phyloP scores from a whole-genome alignment of 92 coral and sea anemone species.

The Bergia sp. region DNA sequence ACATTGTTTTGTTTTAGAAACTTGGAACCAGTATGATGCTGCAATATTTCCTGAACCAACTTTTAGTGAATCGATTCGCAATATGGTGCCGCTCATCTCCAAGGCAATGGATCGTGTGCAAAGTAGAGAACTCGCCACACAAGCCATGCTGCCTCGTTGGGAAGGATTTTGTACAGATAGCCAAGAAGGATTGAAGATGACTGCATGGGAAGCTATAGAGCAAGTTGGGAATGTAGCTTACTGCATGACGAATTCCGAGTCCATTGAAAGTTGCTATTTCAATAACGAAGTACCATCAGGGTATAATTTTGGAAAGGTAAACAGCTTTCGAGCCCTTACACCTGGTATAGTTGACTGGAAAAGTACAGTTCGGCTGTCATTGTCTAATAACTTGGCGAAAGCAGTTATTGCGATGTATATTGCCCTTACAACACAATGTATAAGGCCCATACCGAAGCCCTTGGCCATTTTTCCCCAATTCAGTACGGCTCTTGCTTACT shows the following conservation, averaged over 20 bases:
- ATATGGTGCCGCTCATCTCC: neutral
- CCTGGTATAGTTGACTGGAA: too few relatives aligned
- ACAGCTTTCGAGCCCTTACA: too few relatives aligned
- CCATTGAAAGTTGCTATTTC: neutral
- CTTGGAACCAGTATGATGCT: constrained; percentile 35
- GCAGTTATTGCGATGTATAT: too few relatives aligned
- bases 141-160: constrained; percentile 35
- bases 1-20: neutral
- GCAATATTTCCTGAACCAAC: constrained; percentile 34
- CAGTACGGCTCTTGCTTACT: too few relatives aligned
- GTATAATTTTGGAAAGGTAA: constrained; percentile 20
- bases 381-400: too few relatives aligned
- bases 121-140: constrained; percentile 24
- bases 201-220: constrained; percentile 15
- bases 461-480: too few relatives aligned
- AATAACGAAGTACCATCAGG: neutral
- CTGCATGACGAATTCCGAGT: constrained; percentile 18
- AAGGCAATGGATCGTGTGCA: constrained; percentile 16
- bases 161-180: constrained; percentile 26
- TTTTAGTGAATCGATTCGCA: neutral
- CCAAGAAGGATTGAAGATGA: constrained; percentile 17
- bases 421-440: too few relatives aligned
- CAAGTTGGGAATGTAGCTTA: neutral
- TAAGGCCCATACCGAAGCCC: too few relatives aligned
- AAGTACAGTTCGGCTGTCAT: too few relatives aligned